These are phyloP conservation scores for Barnardius zonarius DNA, from an alignment of 2,113 vertebrate genomes.

Conservation along the genomic window DNA sequence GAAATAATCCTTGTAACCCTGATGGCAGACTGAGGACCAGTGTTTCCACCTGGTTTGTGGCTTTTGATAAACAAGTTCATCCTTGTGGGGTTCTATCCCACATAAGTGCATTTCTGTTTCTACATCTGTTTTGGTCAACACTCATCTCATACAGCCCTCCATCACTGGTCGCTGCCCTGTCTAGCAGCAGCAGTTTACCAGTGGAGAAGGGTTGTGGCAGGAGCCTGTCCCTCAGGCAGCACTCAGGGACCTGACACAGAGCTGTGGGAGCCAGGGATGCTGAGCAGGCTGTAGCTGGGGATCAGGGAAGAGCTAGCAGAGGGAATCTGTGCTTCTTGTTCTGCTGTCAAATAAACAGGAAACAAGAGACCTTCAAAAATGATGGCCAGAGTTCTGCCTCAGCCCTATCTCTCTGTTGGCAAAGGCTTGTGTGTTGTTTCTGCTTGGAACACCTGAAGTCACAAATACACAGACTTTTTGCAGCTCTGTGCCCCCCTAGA, in stretches of 20 bases:
- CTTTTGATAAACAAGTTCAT: background rate
- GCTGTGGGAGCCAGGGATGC: background rate
- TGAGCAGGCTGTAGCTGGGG: background rate
- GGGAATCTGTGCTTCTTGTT: background rate
- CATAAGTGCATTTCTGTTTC: background rate
- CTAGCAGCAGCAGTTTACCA: background rate
- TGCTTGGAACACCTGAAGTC: background rate
- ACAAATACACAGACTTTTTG: background rate
- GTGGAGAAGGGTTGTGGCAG: background rate
- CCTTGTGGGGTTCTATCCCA: background rate
- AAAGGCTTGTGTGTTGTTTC: background rate
- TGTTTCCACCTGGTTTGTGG: background rate
- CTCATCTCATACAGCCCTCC: background rate
- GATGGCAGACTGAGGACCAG: background rate
- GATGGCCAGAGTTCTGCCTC: background rate
- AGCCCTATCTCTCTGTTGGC: background rate
- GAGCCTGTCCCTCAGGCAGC: background rate
- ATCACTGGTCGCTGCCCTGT: accelerated
- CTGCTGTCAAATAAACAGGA: background rate
- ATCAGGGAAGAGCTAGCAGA: background rate
- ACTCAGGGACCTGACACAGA: background rate
- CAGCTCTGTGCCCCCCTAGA: background rate
- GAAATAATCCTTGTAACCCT: background rate
- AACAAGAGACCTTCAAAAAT: background rate
- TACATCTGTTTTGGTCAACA: background rate